A percentile compares a stretch with the other conserved stretches of the same genome.
Evolutionary conservation across 2,888 invertebrate genomes (phyloP).

Genomic region (Pristionchus fissidentatus): DNA sequence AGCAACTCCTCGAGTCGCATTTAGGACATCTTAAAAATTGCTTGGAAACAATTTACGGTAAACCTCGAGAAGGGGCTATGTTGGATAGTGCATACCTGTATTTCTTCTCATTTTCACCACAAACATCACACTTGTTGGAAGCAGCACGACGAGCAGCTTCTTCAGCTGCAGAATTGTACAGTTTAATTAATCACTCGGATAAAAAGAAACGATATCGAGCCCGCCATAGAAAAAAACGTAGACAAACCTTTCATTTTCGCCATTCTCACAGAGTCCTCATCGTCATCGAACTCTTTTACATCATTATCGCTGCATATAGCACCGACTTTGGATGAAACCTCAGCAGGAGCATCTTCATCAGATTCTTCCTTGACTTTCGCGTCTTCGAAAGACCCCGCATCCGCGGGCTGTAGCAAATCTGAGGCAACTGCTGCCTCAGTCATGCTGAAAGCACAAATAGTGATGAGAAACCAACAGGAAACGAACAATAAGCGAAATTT

Average conservation of each 20-base stretch:
- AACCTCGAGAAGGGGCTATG: neutral
- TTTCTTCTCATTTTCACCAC: constrained; percentile 58
- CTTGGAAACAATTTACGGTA: neutral
- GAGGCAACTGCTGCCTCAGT: neutral
- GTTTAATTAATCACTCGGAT: neutral
- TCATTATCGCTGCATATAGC: neutral
- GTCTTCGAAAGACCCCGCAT: neutral
- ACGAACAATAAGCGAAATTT: too few species aligned
- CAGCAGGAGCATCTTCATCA: constrained; percentile 30
- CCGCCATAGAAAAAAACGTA: neutral
- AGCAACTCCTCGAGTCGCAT: constrained; percentile 67
- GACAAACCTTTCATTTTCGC: constrained; percentile 28
- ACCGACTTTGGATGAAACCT: constrained; percentile 25
- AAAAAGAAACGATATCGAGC: too few species aligned
- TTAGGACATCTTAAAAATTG: constrained; percentile 64
- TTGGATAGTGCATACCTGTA: constrained; percentile 54
- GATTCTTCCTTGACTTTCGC: neutral
- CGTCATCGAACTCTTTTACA: constrained; percentile 3
- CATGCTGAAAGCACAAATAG: neutral
- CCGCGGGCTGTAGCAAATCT: neutral
- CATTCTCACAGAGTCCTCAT: constrained; percentile 11
- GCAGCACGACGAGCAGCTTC: constrained; percentile 24
- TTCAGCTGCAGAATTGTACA: constrained; percentile 21
- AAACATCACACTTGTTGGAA: constrained; percentile 57
- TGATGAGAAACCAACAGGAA: neutral